Base-by-base conservation (phyloP, 2,888 invertebrate genomes). In the Didymodactylos carnosus region DNA sequence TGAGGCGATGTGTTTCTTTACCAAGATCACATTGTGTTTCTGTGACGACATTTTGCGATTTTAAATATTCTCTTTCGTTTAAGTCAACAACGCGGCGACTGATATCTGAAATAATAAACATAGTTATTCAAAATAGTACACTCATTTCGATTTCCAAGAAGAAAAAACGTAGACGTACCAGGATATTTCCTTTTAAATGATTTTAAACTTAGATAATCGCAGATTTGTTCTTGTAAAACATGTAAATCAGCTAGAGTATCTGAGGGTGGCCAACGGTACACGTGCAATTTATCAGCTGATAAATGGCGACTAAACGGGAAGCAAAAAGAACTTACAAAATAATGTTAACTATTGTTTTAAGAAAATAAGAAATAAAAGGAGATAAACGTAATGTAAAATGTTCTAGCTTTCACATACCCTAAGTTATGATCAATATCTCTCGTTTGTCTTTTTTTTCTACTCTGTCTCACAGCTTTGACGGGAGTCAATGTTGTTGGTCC, bases 191-290 rank as follows among this genome's bases (percentile, higher is more conserved):
- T 87, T 83, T 95, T 95, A 83, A 98, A 97, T 75, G 94, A 94
- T 81, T 93, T 94, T 41, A 97, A 91, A 49, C 91, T 91, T 76
- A 98, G 86, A 84, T 91, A 94, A 82, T 94, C 91, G 0, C 93
- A 91, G 76, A 98, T 90, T 83, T 90, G 97, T 82, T 97, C 97
- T 84, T 97, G 94, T 75, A 95, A 88, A 90, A 94, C 92, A 84
- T 89, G 92, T 71, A 90, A 90, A 79, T 94, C 90, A 71, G 88
- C 88, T 70, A 77, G 77, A n/a, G 79, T 78, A 78, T 82, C 87
- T 76, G 80, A 87, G 40, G 87, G 86, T 10, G 91, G 91, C 95
- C 95, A 95, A 79, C 89, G 90, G 81, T 95, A 95, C 82, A 95
- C 94, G 76, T 91, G 91, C 72, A 95, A 88, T 82, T 91, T 90